Evolutionary conservation across 23 tunicate genomes (phyloP).

Genomic region (Halocynthia aurantium): DNA sequence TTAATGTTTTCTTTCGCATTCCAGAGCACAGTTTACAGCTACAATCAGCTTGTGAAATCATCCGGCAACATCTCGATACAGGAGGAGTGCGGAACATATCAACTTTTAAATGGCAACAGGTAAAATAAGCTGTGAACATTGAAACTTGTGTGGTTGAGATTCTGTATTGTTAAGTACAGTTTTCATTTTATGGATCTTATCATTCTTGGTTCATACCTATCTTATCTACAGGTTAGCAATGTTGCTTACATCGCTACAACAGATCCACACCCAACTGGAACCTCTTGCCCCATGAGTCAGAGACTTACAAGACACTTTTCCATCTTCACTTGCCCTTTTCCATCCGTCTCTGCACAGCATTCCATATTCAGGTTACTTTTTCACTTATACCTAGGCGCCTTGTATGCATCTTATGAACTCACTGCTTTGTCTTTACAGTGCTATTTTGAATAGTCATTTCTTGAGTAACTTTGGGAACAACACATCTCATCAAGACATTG

Average conservation of each 20-base stretch:
- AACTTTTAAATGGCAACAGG: slow-evolving; percentile 84
- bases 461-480: slow-evolving; percentile 28
- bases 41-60: slow-evolving; percentile 82
- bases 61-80: slow-evolving; percentile 80
- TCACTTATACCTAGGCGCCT: background rate
- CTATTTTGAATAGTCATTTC: slow-evolving; percentile 51
- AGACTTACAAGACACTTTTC: slow-evolving; percentile 75
- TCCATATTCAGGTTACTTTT: slow-evolving; percentile 66
- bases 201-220: no score
- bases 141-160: no score
- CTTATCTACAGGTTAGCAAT: slow-evolving; percentile 54
- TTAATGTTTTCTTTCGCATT: background rate
- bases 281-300: slow-evolving; percentile 42
- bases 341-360: slow-evolving; percentile 56
- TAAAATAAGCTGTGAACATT: background rate
- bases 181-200: no score
- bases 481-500: slow-evolving; percentile 5
- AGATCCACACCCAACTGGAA: slow-evolving; percentile 42
- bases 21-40: slow-evolving; percentile 17
- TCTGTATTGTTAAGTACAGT: no score
- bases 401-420: background rate
- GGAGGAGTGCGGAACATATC: slow-evolving; percentile 76
- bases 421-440: slow-evolving; percentile 18
- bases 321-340: slow-evolving; percentile 71
- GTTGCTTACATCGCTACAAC: slow-evolving; percentile 71